A percentile compares a stretch with the other conserved stretches of the same genome.
Evolutionary conservation across 2,797 vertebrate genomes (phyloP).

Genomic region (Ctenosaura bakeri): DNA sequence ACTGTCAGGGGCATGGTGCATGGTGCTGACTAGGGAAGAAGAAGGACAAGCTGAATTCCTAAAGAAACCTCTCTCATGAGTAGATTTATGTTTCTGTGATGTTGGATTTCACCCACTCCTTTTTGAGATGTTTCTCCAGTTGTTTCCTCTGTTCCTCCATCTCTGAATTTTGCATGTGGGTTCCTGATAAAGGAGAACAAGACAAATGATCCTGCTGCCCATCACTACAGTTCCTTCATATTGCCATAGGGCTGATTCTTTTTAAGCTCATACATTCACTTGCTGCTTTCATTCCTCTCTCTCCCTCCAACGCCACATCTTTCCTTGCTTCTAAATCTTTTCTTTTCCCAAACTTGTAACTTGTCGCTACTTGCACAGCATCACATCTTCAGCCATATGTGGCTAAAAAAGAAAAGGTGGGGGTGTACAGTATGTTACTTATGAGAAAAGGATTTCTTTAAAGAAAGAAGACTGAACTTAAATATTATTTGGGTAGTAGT

Average conservation of each 20-base stretch:
- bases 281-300: not conserved
- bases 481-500: not conserved
- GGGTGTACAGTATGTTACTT: not conserved
- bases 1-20: not conserved
- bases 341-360: not conserved
- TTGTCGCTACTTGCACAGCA: not conserved
- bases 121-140: not conserved
- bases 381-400: not conserved
- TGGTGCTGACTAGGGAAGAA: not conserved
- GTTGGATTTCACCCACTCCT: not conserved
- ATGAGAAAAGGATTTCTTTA: not conserved
- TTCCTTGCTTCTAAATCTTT: slow-evolving; percentile 9
- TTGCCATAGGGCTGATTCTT: not conserved
- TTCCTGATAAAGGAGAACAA: not conserved
- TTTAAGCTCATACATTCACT: not conserved
- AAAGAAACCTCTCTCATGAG: not conserved
- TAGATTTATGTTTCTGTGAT: not conserved
- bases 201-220: too few relatives aligned
- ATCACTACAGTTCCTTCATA: not conserved
- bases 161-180: not conserved
- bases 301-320: not conserved
- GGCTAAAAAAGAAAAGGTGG: not conserved
- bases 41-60: not conserved
- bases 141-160: too few relatives aligned
- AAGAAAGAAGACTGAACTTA: not conserved